Evolutionary conservation across 2,888 invertebrate species (phyloP).

Genomic region (Hemithea aestivaria): DNA sequence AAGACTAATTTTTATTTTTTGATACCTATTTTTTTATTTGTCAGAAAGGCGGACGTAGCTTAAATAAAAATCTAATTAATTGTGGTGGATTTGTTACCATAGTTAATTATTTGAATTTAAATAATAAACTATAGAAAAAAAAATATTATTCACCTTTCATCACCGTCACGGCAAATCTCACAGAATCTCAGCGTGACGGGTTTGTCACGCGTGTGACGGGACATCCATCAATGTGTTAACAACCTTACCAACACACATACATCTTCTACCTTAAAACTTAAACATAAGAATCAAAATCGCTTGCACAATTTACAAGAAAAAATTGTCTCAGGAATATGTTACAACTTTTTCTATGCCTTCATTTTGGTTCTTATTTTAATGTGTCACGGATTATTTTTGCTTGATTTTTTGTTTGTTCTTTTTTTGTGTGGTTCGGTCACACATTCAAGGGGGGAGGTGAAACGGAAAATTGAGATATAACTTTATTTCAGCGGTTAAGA

Average conservation of each 20-base stretch:
- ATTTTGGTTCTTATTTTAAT: neutral
- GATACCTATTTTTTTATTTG: no score
- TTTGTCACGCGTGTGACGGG: conserved; percentile 62
- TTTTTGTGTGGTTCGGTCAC: conserved; percentile 43
- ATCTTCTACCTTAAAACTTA: conserved; percentile 21
- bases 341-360: conserved; percentile 32
- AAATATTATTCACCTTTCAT: conserved; percentile 26
- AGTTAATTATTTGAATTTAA: no score
- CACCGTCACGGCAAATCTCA: conserved; percentile 49
- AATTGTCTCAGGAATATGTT: conserved; percentile 35
- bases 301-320: conserved; percentile 5
- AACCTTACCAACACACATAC: conserved; percentile 31
- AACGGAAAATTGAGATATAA: conserved; percentile 74
- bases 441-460: conserved; percentile 58
- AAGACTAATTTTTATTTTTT: no score
- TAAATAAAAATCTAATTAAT: no score
- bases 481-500: conserved; percentile 71
- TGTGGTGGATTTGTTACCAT: no score
- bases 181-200: conserved; percentile 61
- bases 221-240: conserved; percentile 70
- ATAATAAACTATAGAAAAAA: conserved; percentile 1
- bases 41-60: no score
- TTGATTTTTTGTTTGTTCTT: conserved; percentile 13
- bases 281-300: conserved; percentile 26
- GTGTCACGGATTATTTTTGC: conserved; percentile 13